Base-by-base conservation (phyloP, 2,113 vertebrate species). In the Brachirus orientalis region DNA sequence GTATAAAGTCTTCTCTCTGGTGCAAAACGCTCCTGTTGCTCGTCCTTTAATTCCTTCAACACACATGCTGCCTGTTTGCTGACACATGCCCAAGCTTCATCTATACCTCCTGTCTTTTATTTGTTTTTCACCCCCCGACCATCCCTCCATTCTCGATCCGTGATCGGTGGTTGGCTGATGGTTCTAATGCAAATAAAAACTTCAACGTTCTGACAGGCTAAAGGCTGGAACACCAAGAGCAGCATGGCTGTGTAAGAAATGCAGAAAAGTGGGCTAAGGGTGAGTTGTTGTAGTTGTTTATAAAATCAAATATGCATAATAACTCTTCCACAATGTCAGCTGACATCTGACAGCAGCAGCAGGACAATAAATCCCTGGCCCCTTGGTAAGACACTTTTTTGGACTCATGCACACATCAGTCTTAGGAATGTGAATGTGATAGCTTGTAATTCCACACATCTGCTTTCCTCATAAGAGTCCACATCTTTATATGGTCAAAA, bases 401-500 rank as follows among this genome's bases (percentile, higher is more conserved):
- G 60, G 77, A 67, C 66, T 63, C 47, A 19, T 45, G 61, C 63
- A 19, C 71, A 64, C 63, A 63, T 10, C 33, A 65, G 57, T 70
- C 72, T 69, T 38, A 63, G 82, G 85, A 88, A 86, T 86, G 75
- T 64, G 76, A 87, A 77, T 58, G 79, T 55, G 63, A 84, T 66
- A 58, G 58, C 67, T 77, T 82, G 63, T 81, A 86, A 86, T 78
- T 79, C 83, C 54, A 84, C 81, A 82, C 86, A 88, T 81, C 83
- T 86, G 86, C 75, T 83, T 69, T 65, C 14, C 76, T 81, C 81
- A 65, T 78, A 77, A 79, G 63, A 6, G 11, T 71, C 41, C 73
- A 77, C 68, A 37, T 77, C 86, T 87, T 86, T 85, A 83, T 85
- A 84, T 79, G 81, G 83, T 85, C 84, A 88, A 84, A 85, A 20